Base-by-base conservation (phyloP, 2,888 invertebrate species). In the Octonoba sinensis region DNA sequence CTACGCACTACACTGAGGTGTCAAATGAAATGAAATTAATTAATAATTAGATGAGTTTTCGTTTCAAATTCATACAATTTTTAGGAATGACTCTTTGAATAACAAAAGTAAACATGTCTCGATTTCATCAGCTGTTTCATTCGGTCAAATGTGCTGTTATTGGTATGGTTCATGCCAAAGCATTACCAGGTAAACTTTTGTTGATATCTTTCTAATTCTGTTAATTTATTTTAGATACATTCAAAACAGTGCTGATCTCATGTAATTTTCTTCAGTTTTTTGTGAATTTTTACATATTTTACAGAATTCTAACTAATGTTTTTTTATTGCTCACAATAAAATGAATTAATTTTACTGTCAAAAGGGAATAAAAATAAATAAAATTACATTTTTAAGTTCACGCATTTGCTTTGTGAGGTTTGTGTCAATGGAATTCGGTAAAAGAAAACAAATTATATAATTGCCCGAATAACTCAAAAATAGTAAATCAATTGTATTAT, bases 81-180 rank as follows among this genome's bases (percentile, higher is more conserved):
- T 36, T 36, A 1, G 11, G 11, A 36, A 6, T 36, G 8, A 2
- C 8, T 36, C 11, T 36, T 6, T 36, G 3, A 36, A 36, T 36
- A 36, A 8, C 36, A 6, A 8, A 1, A 6, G 36, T 36, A 6
- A 47, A 22, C 16, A 81, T 82, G 82, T 46, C 65, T 22, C 64
- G 65, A 13, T 82, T 75, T 51, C 16, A n/a, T 24, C 60, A 67
- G 22, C 12, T 82, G 18, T 82, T 82, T 69, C 18, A 57, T 36
- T 77, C 72, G 56, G 51, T 65, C 0, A 77, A 72, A 62, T 82
- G 77, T 77, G 56, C 72, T 49, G 59, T 93, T 49, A 91, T 94
- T 86, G 93, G 93, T 72, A 93, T 94, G 93, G 90, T 94, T 73
- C 93, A 94, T 87, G 90, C 93, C 1, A 90, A 89, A 85, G 91